Evolutionary conservation across 2,113 vertebrate genomes (phyloP).

Genomic region (Chrysochloris asiatica): DNA sequence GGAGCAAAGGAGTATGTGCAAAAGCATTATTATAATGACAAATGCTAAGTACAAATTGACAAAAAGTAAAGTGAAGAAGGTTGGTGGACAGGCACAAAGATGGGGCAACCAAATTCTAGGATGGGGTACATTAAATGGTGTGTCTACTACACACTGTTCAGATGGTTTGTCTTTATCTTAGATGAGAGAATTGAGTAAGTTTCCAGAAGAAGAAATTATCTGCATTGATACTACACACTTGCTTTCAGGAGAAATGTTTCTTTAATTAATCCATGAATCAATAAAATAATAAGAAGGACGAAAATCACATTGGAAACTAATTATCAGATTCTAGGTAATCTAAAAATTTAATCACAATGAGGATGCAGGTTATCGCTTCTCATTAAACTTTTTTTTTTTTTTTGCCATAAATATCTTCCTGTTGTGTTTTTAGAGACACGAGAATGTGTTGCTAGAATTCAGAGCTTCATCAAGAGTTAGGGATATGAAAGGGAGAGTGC

Average conservation of each 20-base stretch:
- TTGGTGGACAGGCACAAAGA: not conserved
- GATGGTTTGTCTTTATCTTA: not conserved
- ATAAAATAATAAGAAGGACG: constrained; percentile 48
- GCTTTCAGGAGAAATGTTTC: constrained; percentile 45
- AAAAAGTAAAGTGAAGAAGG: not conserved
- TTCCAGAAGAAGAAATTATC: not conserved
- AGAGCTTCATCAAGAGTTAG: not conserved
- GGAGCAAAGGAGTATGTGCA: not conserved
- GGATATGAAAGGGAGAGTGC: not conserved
- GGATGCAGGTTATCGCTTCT: constrained; percentile 36
- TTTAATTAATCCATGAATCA: constrained; percentile 51
- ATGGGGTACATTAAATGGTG: not conserved
- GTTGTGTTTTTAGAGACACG: constrained; percentile 33
- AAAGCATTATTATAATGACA: not conserved
- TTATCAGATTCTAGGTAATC: constrained; percentile 25
- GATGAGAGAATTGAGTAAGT: not conserved
- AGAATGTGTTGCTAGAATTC: constrained; percentile 2
- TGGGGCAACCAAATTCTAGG: not conserved
- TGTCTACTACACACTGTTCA: too few relatives aligned
- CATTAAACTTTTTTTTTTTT: constrained; percentile 54
- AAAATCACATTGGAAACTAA: constrained; percentile 63
- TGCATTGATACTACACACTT: not conserved
- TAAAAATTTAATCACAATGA: constrained; percentile 55
- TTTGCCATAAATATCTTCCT: not conserved
- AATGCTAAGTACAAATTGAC: not conserved